Conservation (phyloP, 2,797 vertebrate genomes). For the Crypturellus tataupa region DNA sequence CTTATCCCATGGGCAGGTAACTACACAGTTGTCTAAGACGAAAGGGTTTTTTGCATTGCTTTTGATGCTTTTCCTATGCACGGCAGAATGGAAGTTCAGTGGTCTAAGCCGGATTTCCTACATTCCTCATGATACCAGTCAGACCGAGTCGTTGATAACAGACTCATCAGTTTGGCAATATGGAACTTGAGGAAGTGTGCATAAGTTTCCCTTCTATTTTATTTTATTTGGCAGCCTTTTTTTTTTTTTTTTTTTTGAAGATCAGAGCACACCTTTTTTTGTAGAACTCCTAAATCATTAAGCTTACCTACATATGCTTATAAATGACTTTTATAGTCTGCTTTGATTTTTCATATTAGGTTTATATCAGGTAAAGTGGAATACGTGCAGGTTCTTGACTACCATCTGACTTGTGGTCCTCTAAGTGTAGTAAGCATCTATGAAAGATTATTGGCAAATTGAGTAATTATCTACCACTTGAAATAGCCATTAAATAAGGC, state of each 20-base stretch:
- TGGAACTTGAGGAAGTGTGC: conserved; percentile 56
- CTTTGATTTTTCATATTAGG: conserved; percentile 22
- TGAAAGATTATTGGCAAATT: neutral
- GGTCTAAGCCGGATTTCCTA: conserved; percentile 63
- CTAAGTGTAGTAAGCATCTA: neutral
- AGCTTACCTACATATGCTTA: neutral
- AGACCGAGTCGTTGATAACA: conserved; percentile 47
- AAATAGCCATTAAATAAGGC: neutral
- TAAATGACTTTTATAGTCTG: conserved; percentile 56
- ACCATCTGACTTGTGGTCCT: neutral
- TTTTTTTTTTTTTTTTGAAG: conserved; percentile 61
- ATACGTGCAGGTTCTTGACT: conserved; percentile 26
- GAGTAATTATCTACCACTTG: neutral
- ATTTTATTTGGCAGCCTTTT: conserved; percentile 47
- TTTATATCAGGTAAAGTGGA: conserved; percentile 57
- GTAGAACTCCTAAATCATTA: conserved; percentile 50
- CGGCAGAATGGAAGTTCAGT: conserved; percentile 32
- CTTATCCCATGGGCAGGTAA: conserved; percentile 14
- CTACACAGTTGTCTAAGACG: conserved; percentile 10
- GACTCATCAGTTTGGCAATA: conserved; percentile 55
- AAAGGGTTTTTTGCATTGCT: conserved; percentile 63
- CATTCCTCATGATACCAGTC: conserved; percentile 61
- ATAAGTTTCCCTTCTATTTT: conserved; percentile 59
- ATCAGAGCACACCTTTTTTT: conserved; percentile 67
- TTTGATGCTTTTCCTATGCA: conserved; percentile 58